phyloP scores from a whole-genome alignment of 30 jellyfish, hydroid and myxozoan species.

The Hydra vulgaris region DNA sequence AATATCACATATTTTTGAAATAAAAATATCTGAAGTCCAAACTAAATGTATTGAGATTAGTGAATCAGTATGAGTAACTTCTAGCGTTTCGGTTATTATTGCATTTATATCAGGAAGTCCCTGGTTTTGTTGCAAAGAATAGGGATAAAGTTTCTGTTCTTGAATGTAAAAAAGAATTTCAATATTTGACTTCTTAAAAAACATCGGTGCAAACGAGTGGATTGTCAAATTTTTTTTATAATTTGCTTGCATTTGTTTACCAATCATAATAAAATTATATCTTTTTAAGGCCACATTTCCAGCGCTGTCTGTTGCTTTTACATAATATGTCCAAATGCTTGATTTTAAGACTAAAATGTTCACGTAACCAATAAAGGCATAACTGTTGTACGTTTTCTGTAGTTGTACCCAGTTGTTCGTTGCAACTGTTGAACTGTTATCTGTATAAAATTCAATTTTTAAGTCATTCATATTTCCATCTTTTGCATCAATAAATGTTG shows the following conservation, averaged over 20 bases:
- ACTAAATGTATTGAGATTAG: slow-evolving; percentile 13
- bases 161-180: slow-evolving; percentile 41
- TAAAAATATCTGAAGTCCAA: slow-evolving; percentile 35
- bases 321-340: too few relatives aligned
- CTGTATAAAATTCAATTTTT: slow-evolving; percentile 8
- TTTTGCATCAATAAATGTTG: slow-evolving; percentile 48
- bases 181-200: slow-evolving; percentile 19
- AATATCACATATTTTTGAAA: slow-evolving; percentile 26
- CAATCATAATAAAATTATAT: too few relatives aligned
- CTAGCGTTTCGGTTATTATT: slow-evolving; percentile 14
- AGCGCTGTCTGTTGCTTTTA: too few relatives aligned
- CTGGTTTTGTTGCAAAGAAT: slow-evolving; percentile 1
- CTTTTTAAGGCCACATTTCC: too few relatives aligned
- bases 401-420: slow-evolving; percentile 40
- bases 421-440: slow-evolving; percentile 32
- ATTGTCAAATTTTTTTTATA: background rate
- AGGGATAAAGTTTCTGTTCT: slow-evolving; percentile 4
- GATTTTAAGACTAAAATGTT: background rate
- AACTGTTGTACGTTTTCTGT: background rate
- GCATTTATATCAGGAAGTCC: background rate
- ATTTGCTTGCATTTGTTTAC: slow-evolving; percentile 2
- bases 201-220: background rate
- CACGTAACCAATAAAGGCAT: background rate
- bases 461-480: slow-evolving; percentile 43
- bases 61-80: slow-evolving; percentile 16